Evolutionary conservation across 2,888 invertebrate species (phyloP).

Genomic region (Neelides folsomi): DNA sequence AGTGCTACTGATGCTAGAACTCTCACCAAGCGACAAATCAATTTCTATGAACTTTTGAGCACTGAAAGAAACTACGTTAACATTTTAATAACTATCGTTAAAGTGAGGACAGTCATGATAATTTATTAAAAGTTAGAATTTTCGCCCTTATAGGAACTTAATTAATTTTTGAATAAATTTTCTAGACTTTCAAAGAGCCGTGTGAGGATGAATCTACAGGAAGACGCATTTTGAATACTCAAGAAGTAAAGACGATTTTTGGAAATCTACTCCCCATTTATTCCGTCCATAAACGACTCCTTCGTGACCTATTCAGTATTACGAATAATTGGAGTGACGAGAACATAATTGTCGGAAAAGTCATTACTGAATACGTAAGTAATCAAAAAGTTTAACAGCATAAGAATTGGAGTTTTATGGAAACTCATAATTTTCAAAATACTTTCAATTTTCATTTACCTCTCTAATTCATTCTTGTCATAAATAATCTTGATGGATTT

Average conservation of each 20-base stretch:
- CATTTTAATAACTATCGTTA: conserved; percentile 82
- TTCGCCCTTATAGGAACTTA: conserved; percentile 8
- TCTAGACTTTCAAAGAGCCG: conserved; percentile 82
- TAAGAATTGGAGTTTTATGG: no score
- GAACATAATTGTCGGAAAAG: conserved; percentile 49
- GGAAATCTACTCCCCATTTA: conserved; percentile 89
- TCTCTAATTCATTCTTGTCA: no score
- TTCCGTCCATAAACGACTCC: conserved; percentile 71
- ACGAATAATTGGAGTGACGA: conserved; percentile 78
- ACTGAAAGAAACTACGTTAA: conserved; percentile 97
- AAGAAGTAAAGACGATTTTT: conserved; percentile 88
- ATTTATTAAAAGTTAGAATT: not conserved
- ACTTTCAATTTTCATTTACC: no score
- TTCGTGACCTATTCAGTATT: conserved; percentile 49
- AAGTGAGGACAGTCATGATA: conserved; percentile 55
- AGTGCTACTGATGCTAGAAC: conserved; percentile 45
- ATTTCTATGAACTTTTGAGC: conserved; percentile 80
- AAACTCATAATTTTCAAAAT: no score
- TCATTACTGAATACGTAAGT: conserved; percentile 49
- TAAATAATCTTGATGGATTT: no score
- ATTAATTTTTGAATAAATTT: conserved; percentile 22
- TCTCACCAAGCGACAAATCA: conserved; percentile 63
- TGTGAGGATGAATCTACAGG: conserved; percentile 75
- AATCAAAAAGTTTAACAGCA: no score
- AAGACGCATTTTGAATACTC: conserved; percentile 66